Percentiles rank a stretch among this genome's conserved stretches.
Evolutionary conservation across 2,113 vertebrate genomes (phyloP).

Genomic region (Tetrao urogallus): DNA sequence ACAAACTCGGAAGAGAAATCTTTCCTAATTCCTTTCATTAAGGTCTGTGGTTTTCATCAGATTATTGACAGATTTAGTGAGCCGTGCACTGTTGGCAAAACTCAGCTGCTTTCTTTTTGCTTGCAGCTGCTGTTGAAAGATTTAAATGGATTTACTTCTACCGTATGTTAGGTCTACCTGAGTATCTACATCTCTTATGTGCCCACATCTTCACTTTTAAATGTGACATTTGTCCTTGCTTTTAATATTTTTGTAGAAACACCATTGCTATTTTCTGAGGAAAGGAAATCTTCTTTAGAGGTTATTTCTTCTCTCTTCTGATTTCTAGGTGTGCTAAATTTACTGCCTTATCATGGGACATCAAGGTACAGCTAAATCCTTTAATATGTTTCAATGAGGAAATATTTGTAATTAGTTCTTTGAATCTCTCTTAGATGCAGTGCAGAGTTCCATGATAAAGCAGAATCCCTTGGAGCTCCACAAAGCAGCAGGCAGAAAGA

Average conservation of each 20-base stretch:
- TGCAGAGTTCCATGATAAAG: background rate
- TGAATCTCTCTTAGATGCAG: background rate
- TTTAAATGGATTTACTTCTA: constrained; percentile 6
- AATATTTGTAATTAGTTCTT: background rate
- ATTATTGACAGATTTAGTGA: constrained; percentile 54
- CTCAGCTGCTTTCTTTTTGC: constrained; percentile 31
- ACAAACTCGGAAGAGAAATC: constrained; percentile 20
- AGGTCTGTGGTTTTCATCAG: constrained; percentile 52
- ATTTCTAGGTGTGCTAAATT: background rate
- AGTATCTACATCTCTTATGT: background rate
- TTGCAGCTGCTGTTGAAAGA: constrained; percentile 5
- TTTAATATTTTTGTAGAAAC: background rate
- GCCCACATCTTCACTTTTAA: background rate
- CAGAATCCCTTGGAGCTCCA: background rate
- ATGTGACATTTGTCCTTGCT: background rate
- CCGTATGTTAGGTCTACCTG: background rate
- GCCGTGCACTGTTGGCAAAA: constrained; percentile 14
- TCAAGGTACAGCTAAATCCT: background rate
- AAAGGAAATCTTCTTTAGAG: background rate
- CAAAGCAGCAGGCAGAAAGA: background rate
- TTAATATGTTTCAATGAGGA: background rate
- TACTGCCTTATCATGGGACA: background rate
- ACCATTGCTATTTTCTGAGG: background rate
- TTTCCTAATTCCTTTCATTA: constrained; percentile 38
- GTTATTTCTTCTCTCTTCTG: background rate